phyloP scores from a whole-genome alignment of 2,888 invertebrate genomes.

The Bellardia bayeri region DNA sequence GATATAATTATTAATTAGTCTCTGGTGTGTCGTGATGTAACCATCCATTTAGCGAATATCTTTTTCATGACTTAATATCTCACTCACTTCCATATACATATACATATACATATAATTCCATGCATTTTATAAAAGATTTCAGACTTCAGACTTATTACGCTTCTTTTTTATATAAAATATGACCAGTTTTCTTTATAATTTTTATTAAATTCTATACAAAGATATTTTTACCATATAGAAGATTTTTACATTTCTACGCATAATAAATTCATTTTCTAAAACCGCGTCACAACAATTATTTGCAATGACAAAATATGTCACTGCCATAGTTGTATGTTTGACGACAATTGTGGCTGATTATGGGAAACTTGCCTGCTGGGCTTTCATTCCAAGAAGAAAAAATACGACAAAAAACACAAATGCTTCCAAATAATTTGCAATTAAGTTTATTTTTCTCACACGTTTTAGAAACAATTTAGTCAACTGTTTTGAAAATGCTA shows the following conservation, averaged over 20 bases:
- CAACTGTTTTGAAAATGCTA: slow-evolving; percentile 34
- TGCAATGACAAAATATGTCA: slow-evolving; percentile 42
- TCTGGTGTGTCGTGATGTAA: no score
- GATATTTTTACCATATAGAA: background rate
- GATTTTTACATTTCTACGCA: background rate
- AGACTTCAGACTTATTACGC: no score
- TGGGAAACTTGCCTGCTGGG: slow-evolving; percentile 27
- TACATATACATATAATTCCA: no score
- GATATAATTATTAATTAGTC: no score
- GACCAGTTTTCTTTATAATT: no score
- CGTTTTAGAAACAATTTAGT: slow-evolving; percentile 40
- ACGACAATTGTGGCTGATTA: slow-evolving; percentile 29
- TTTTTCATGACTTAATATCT: no score
- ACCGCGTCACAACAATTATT: slow-evolving; percentile 47
- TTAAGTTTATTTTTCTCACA: slow-evolving; percentile 61
- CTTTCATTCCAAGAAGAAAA: slow-evolving; percentile 4
- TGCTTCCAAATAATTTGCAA: slow-evolving; percentile 45
- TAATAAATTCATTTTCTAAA: slow-evolving; percentile 4
- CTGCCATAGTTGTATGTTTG: background rate
- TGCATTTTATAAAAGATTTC: no score
- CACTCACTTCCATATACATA: no score
- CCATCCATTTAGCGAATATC: no score
- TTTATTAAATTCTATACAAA: background rate
- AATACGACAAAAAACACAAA: background rate
- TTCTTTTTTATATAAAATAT: no score